Conservation (phyloP, 2,113 vertebrate genomes). For the Ochotona princeps region DNA sequence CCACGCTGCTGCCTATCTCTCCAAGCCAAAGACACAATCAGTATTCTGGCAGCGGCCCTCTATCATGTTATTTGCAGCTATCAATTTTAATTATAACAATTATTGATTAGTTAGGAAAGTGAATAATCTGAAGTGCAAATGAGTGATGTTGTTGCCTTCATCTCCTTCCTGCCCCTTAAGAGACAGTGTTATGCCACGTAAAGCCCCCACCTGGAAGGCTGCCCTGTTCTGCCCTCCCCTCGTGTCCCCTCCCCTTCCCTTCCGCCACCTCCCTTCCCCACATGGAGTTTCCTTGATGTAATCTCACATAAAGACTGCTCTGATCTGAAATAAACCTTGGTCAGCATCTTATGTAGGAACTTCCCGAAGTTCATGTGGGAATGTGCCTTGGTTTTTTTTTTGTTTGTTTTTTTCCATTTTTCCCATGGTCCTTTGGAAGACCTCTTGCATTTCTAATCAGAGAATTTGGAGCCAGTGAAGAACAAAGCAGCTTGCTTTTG, state of each 20-base stretch:
- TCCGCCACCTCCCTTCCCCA: accelerated
- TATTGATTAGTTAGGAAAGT: conserved; percentile 91
- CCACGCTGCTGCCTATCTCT: conserved; percentile 88
- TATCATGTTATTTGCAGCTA: conserved; percentile 91
- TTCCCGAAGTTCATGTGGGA: too few species aligned
- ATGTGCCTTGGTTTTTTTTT: too few species aligned
- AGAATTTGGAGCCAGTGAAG: background rate
- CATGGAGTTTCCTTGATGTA: background rate
- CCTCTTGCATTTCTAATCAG: conserved; percentile 6
- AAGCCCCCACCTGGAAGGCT: background rate
- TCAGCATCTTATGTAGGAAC: background rate
- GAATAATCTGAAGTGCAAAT: conserved; percentile 87
- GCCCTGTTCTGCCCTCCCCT: background rate
- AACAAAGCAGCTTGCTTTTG: background rate
- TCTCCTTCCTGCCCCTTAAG: conserved; percentile 15
- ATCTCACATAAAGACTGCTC: background rate
- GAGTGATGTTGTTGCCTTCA: conserved; percentile 53
- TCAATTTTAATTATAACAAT: conserved; percentile 95
- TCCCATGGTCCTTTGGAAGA: too few species aligned
- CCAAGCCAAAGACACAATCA: conserved; percentile 90
- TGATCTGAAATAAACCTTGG: background rate
- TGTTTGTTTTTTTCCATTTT: too few species aligned
- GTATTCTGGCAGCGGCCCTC: conserved; percentile 88
- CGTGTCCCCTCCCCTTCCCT: background rate
- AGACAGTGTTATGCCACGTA: background rate